Evolutionary conservation across 2,888 invertebrate species (phyloP).

Genomic region (Polyploca ridens): DNA sequence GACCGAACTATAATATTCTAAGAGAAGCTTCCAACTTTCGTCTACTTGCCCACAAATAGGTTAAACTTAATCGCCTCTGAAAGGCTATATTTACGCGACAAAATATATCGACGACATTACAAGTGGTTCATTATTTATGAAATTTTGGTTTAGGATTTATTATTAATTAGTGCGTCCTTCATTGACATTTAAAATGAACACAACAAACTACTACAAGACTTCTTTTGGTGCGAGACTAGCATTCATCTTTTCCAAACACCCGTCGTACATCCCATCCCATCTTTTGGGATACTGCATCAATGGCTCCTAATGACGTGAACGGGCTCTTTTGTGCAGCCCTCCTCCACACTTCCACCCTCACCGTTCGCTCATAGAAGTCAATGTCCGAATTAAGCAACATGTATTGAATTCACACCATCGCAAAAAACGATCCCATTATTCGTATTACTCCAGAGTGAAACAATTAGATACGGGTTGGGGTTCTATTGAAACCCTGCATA

Average conservation of each 20-base stretch:
- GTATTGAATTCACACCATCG: constrained; percentile 52
- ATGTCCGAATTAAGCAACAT: constrained; percentile 55
- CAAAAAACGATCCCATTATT: constrained; percentile 29
- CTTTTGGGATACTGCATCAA: constrained; percentile 64
- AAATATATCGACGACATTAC: constrained; percentile 20
- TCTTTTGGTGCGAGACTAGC: not conserved
- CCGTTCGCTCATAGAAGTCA: constrained; percentile 48
- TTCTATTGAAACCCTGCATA: constrained; percentile 13
- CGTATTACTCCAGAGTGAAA: constrained; percentile 13
- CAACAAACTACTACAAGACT: not conserved
- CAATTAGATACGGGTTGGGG: constrained; percentile 16
- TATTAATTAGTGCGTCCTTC: not conserved
- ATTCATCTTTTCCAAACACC: constrained; percentile 46
- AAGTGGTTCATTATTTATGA: constrained; percentile 19
- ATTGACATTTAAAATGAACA: not conserved
- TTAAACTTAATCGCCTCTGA: constrained; percentile 11
- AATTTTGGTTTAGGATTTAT: not conserved
- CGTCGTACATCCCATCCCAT: constrained; percentile 58
- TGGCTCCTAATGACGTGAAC: constrained; percentile 71
- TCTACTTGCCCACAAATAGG: constrained; percentile 19
- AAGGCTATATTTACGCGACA: constrained; percentile 2
- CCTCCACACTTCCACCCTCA: constrained; percentile 28
- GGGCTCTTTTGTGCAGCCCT: constrained; percentile 50
- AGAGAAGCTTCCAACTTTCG: constrained; percentile 24
- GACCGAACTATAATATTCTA: constrained; percentile 32